Base-by-base conservation (phyloP, 2,888 invertebrate genomes). In the Escarpia spicata region DNA sequence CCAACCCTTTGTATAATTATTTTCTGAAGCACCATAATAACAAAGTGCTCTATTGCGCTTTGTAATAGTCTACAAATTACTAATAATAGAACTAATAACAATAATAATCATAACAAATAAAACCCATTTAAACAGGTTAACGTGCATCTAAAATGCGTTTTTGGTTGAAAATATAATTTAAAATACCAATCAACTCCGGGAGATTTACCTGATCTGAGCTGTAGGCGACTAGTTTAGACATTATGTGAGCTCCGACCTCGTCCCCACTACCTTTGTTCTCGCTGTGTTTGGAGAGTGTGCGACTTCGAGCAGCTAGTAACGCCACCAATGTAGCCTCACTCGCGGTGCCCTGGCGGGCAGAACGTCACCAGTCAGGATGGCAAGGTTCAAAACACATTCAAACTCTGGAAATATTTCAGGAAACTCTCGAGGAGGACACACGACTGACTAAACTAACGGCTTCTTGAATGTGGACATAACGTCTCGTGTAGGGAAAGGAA, bases 301-400 rank as follows among this genome's bases (percentile, higher is more conserved):
- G 97, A 26, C 98, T 98, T 93, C 99, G 97, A 0, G 99, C 99
- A 0, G 99, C 99, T 93, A 99, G 97, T 0, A 99, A 97, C 93
- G 98, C 98, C 0, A 99, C 98, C 91, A 99, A 97, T 0, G 99
- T 99, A 0, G 99, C 98, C 96, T 99, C 99, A 95, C 99, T 99
- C 0, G 99, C 98, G 10, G 99, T 98, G 0, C 98, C 98, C 98
- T 99, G 92, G 89, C 26, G 58, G 15, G 3, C 15, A 44, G 4
- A 75, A 75, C 15, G 4, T 26, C 19, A 75, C 75, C 75, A 75
- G 19, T 75, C 75, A 15, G 19, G 6, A 19, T 75, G 12, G 3
- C 2, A 60, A 3, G 12, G 75, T 75, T 75, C 75, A 75, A 1
- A 26, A 75, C 19, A 26, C 75, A 75, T 26, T 75, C 75, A 19